Evolutionary conservation across 2,113 vertebrate species (phyloP), one percentile per base, ranked within the genome.

Genomic region (Halichoeres trimaculatus): DNA sequence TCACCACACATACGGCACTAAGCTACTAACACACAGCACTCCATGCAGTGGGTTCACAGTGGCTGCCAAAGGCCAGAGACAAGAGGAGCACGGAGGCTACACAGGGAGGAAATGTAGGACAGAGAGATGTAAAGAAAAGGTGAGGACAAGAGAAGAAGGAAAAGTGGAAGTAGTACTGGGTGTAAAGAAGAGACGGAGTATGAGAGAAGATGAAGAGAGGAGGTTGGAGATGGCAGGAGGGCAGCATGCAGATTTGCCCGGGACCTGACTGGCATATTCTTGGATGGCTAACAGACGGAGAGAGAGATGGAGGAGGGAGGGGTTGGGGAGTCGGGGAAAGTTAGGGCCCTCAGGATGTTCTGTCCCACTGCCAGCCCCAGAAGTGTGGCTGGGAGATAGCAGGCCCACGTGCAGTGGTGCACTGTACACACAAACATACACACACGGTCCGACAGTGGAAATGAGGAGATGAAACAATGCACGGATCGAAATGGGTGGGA

Each of bases 361-460:
- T 90, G 88, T 93, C 87, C 81, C 72, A 78, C 57, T 87, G 90
- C 91, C 91, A 92, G 82, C 78, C 88, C 90, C 86, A 90, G 88
- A 91, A 91, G 87, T 92, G 90, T 91, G 90, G 88, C 86, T 92
- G 72, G 81, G 76, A 92, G 90, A 93, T 93, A 91, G 90, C 87
- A 74, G 82, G 78, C 85, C 85, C 90, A 87, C 78, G 77, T 88
- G 90, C 84, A 79, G 77, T 41, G 59, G 48, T 86, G 74, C 53
- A 84, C 67, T 62, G 67, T 63, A 40, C 51, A 87, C 80, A 85
- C 74, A 75, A 23, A 24, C 62, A 76, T 22, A 85, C 53, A 77
- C 81, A 78, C 70, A 82, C 60, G 43, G 40, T 71, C 40, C 22
- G 57, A 67, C n/a, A 65, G 16, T 63, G 58, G 55, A 76, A 83